Conservation (phyloP, 1,140 invertebrate genomes). For the Drosophila fuyamai region DNA sequence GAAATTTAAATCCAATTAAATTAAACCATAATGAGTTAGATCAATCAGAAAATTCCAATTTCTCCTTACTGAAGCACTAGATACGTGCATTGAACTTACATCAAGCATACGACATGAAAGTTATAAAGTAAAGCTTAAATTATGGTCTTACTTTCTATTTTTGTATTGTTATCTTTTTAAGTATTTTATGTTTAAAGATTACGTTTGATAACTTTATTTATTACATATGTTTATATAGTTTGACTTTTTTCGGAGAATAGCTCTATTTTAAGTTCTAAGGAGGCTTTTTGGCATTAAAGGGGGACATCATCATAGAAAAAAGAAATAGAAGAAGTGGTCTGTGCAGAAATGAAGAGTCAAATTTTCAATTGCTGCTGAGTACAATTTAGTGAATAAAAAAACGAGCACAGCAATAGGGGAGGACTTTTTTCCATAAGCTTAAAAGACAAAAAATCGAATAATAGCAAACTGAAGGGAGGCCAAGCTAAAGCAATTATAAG, state of each 20-base stretch:
- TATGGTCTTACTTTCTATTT: too few species aligned
- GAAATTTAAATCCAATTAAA: too few species aligned
- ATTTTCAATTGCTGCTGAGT: conserved; percentile 13
- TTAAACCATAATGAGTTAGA: too few species aligned
- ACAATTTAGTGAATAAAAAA: conserved; percentile 29
- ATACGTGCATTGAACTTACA: conserved; percentile 8
- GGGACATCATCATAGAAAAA: conserved; percentile 1
- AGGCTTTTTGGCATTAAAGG: conserved; percentile 35
- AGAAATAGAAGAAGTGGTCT: conserved; percentile 6
- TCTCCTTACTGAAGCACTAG: too few species aligned
- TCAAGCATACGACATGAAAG: not conserved
- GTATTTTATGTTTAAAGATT: too few species aligned
- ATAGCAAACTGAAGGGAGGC: conserved; percentile 13
- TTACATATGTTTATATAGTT: too few species aligned
- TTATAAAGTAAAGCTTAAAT: too few species aligned
- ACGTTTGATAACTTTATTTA: too few species aligned
- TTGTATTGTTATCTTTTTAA: too few species aligned
- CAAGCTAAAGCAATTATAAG: conserved; percentile 34
- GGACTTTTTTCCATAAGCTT: not conserved
- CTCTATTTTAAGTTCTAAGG: conserved; percentile 6
- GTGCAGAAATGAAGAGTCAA: conserved; percentile 5
- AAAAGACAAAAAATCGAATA: conserved; percentile 9
- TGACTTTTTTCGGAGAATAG: too few species aligned
- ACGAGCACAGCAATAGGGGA: conserved; percentile 18
- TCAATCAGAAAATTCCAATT: too few species aligned